Evolutionary conservation across 2,113 vertebrate species (phyloP).

Genomic region (Anguilla japonica): DNA sequence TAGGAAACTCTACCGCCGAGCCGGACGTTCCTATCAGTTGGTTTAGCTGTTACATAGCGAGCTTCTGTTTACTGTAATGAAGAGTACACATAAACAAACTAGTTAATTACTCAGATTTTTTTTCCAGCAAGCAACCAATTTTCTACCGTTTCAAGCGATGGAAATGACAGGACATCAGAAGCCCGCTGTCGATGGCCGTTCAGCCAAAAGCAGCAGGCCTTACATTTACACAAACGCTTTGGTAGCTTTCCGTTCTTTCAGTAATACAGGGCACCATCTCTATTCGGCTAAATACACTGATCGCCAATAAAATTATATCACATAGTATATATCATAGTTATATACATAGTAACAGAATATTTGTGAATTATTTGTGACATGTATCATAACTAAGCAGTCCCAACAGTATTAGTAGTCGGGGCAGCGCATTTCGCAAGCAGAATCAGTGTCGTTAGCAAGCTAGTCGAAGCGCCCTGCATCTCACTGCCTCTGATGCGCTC

Average conservation of each 20-base stretch:
- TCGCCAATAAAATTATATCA: background rate
- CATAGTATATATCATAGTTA: background rate
- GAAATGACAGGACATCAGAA: background rate
- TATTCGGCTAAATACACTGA: background rate
- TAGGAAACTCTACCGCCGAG: background rate
- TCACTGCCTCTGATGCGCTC: background rate
- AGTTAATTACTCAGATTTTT: background rate
- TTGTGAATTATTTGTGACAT: background rate
- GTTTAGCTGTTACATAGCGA: background rate
- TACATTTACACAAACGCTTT: slow-evolving; percentile 5
- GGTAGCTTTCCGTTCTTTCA: background rate
- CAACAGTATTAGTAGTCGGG: background rate
- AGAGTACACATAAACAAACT: background rate
- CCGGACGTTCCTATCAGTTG: background rate
- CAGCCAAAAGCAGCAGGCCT: background rate
- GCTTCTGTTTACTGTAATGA: background rate
- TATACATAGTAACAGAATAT: background rate
- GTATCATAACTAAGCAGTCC: background rate
- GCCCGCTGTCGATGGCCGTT: background rate
- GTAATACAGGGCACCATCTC: background rate
- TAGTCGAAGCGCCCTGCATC: background rate
- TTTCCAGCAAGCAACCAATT: background rate
- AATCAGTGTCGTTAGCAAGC: background rate
- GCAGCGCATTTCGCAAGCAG: background rate
- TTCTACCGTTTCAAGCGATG: background rate